A percentile compares a stretch with the other conserved stretches of the same genome.
These are phyloP conservation scores for Meta bourneti DNA, from an alignment of 2,888 invertebrate genomes.

Conservation along the genomic window DNA sequence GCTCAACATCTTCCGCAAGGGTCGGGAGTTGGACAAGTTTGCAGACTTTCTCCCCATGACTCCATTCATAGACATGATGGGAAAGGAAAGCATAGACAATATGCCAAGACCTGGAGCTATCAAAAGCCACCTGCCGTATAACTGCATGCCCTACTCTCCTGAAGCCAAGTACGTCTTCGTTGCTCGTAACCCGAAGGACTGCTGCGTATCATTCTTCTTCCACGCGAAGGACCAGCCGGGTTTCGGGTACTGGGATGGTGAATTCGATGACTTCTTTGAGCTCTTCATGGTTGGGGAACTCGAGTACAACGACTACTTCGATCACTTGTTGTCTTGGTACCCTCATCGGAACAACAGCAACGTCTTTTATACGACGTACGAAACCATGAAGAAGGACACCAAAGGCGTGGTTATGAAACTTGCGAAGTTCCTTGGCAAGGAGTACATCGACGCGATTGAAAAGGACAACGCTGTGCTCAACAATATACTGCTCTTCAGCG, in stretches of 20 bases:
- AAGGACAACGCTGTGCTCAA: conserved; percentile 39
- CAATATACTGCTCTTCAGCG: conserved; percentile 50
- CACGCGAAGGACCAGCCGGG: conserved; percentile 77
- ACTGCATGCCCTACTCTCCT: conserved; percentile 57
- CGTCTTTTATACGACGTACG: conserved; percentile 80
- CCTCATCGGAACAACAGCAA: conserved; percentile 77
- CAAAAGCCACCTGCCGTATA: conserved; percentile 79
- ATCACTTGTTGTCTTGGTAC: conserved; percentile 65
- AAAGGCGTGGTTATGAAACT: conserved; percentile 75
- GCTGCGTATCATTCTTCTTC: conserved; percentile 81
- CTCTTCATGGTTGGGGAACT: conserved; percentile 80
- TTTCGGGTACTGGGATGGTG: conserved; percentile 36
- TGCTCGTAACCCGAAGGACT: conserved; percentile 82
- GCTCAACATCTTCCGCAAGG: conserved; percentile 68
- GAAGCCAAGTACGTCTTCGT: conserved; percentile 80
- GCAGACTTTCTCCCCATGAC: conserved; percentile 21
- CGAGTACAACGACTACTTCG: conserved; percentile 73
- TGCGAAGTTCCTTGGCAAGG: conserved; percentile 77
- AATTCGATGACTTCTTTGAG: conserved; percentile 80
- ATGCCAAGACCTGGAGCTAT: conserved; percentile 53
- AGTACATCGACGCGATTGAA: conserved; percentile 53
- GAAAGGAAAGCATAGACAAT: conserved; percentile 50
- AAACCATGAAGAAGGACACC: conserved; percentile 80
- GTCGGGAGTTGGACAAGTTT: conserved; percentile 55
- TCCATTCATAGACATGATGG: conserved; percentile 73